Conservation (phyloP, 2,888 invertebrate species). For the Leucophenga maculata region DNA sequence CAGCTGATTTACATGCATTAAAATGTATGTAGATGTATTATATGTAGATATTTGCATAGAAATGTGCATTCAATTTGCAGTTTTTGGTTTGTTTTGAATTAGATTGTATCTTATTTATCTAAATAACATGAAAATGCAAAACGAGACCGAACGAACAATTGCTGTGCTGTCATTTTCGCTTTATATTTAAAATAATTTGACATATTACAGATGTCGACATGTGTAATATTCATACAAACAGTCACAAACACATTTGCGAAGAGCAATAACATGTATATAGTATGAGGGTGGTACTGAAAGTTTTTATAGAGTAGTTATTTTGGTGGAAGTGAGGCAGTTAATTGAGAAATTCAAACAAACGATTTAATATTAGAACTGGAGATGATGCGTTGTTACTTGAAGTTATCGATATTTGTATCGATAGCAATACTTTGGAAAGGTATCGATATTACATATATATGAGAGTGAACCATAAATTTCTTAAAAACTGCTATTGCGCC, state of each 20-base stretch:
- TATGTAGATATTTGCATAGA: neutral
- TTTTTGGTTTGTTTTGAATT: neutral
- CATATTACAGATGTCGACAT: conserved; percentile 22
- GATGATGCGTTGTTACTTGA: too few relatives aligned
- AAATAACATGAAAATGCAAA: conserved; percentile 10
- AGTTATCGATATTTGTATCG: too few relatives aligned
- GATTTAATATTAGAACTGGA: too few relatives aligned
- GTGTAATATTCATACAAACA: neutral
- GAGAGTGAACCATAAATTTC: too few relatives aligned
- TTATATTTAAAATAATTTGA: conserved; percentile 22
- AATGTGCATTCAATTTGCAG: neutral
- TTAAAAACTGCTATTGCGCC: too few relatives aligned
- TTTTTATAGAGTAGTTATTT: too few relatives aligned
- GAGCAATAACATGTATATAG: neutral
- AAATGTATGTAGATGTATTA: neutral
- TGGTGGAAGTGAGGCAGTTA: too few relatives aligned
- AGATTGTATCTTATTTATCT: conserved; percentile 10
- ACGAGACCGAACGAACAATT: neutral
- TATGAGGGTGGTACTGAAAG: too few relatives aligned
- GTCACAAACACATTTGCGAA: neutral
- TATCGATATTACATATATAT: too few relatives aligned
- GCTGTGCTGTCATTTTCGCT: conserved; percentile 20
- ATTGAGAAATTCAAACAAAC: too few relatives aligned
- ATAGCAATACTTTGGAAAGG: too few relatives aligned
- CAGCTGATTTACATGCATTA: neutral